These are phyloP conservation scores for Chaetops frenatus DNA, from an alignment of 2,113 vertebrate genomes.

Conservation along the genomic window DNA sequence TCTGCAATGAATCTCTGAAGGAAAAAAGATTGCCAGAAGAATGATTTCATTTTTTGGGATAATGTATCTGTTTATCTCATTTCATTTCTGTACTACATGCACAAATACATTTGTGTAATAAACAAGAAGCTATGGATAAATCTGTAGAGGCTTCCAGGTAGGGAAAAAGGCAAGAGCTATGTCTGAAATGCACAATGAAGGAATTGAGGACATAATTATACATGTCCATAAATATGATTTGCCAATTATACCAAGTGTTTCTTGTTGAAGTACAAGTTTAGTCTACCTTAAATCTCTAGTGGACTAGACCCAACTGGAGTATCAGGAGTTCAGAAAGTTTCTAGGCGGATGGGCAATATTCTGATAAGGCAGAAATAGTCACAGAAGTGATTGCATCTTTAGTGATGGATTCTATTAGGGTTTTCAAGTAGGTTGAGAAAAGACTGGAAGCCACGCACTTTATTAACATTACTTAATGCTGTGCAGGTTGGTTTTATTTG, in stretches of 20 bases:
- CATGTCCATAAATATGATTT: background rate
- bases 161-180: background rate
- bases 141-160: background rate
- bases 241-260: background rate
- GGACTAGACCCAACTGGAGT: background rate
- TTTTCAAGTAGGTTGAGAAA: background rate
- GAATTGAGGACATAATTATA: background rate
- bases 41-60: fast-evolving
- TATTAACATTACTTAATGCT: background rate
- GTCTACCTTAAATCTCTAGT: background rate
- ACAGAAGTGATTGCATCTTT: background rate
- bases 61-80: background rate
- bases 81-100: background rate
- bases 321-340: background rate
- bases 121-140: background rate
- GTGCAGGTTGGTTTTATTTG: background rate
- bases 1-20: background rate
- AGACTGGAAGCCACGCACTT: background rate
- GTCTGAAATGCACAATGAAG: background rate
- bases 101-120: background rate
- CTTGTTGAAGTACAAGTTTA: background rate
- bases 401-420: background rate
- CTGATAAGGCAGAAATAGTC: background rate
- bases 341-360: background rate
- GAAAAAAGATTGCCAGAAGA: background rate